Conservation (phyloP, 2,888 invertebrate species). For the Choreutis nemorana region DNA sequence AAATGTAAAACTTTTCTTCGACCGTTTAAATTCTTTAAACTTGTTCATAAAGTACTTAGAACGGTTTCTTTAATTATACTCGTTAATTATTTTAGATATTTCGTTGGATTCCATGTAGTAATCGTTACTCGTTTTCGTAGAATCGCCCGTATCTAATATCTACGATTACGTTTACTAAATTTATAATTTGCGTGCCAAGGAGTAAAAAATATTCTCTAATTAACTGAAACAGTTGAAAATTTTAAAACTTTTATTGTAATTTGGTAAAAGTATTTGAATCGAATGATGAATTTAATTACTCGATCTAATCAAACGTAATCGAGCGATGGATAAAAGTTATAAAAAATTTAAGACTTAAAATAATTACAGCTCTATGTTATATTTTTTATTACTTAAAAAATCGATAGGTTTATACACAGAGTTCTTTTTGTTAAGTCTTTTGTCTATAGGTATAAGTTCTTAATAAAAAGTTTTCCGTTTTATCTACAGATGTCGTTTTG, state of each 20-base stretch:
- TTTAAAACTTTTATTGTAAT: slow-evolving; percentile 7
- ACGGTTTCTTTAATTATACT: slow-evolving; percentile 44
- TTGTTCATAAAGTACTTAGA: slow-evolving; percentile 38
- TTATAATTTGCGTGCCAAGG: slow-evolving; percentile 39
- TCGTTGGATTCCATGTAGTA: slow-evolving; percentile 37
- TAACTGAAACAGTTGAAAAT: slow-evolving; percentile 15
- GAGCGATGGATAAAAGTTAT: slow-evolving; percentile 37
- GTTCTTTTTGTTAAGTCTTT: no score
- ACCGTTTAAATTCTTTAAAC: slow-evolving; percentile 40
- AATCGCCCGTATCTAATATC: slow-evolving; percentile 51
- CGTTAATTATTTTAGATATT: slow-evolving; percentile 47
- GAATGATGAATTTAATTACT: slow-evolving; percentile 41
- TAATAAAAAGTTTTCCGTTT: no score
- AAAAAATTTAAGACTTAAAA: no score
- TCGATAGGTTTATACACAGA: no score
- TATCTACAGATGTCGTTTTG: no score
- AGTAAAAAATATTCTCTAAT: no score
- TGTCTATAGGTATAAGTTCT: no score
- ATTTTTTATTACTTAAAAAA: no score
- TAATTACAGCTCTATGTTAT: no score
- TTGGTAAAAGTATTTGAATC: slow-evolving; percentile 25
- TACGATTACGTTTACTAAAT: slow-evolving; percentile 41
- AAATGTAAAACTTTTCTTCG: slow-evolving; percentile 42
- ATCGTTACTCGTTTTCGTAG: slow-evolving; percentile 44
- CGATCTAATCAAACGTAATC: slow-evolving; percentile 46